These are phyloP conservation scores for Heliconius sara DNA, from an alignment of 2,888 invertebrate genomes.

Conservation along the genomic window DNA sequence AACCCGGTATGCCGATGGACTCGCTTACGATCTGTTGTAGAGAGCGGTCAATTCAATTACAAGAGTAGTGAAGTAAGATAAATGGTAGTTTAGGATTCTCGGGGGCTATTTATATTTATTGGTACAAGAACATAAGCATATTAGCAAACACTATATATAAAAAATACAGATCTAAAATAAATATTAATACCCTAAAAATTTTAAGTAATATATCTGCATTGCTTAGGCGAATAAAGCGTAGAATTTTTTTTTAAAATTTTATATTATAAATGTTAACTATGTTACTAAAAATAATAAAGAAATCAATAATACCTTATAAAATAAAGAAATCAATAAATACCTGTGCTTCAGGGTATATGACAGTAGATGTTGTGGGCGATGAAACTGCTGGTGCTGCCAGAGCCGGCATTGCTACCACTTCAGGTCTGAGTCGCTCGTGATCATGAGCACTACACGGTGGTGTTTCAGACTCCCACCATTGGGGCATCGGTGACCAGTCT, in stretches of 20 bases:
- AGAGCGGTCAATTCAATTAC: constrained; percentile 38
- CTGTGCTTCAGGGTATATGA: constrained; percentile 96
- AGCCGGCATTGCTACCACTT: constrained; percentile 95
- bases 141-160: neutral
- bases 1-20: constrained; percentile 96
- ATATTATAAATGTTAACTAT: neutral
- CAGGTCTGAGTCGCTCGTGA: constrained; percentile 92
- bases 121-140: neutral
- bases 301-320: constrained; percentile 84
- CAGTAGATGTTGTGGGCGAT: constrained; percentile 92
- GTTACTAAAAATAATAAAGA: neutral
- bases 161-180: too few species aligned
- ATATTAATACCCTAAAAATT: too few species aligned
- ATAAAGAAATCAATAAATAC: constrained; percentile 65
- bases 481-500: constrained; percentile 80
- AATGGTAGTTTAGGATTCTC: neutral
- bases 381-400: constrained; percentile 95
- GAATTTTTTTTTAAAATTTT: too few species aligned
- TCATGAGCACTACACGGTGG: constrained; percentile 91
- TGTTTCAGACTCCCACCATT: constrained; percentile 84
- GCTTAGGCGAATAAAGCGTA: too few species aligned
- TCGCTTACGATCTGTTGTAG: constrained; percentile 95
- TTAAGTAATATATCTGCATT: too few species aligned
- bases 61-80: constrained; percentile 9
- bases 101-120: neutral